These are phyloP conservation scores for Orchesella flavescens DNA, from an alignment of 2,888 invertebrate species.

Conservation along the genomic window DNA sequence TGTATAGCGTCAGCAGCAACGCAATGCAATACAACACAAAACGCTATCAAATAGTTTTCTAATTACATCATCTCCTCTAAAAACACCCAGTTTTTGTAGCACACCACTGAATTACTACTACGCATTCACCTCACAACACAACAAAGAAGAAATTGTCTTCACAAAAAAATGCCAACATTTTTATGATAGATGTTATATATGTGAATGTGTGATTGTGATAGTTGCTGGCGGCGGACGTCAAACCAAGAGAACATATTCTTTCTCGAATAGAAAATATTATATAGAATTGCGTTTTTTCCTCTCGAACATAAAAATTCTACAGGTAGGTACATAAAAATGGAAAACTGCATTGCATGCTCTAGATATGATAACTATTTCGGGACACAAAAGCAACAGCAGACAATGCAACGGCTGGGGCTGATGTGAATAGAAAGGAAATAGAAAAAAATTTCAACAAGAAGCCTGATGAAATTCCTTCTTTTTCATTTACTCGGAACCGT, in stretches of 20 bases:
- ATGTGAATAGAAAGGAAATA: conserved; percentile 19
- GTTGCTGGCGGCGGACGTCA: too few relatives aligned
- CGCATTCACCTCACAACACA: background rate
- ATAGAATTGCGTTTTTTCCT: background rate
- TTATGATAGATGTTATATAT: conserved; percentile 39
- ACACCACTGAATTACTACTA: background rate
- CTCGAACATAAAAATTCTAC: conserved; percentile 21
- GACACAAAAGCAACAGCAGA: conserved; percentile 14
- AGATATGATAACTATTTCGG: background rate
- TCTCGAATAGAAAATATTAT: conserved; percentile 24
- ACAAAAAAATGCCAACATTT: background rate
- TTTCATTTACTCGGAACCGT: background rate
- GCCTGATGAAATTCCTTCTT: conserved; percentile 6
- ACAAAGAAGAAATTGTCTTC: background rate
- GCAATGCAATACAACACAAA: too few relatives aligned
- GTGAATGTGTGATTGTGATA: too few relatives aligned
- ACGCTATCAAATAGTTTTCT: conserved; percentile 29
- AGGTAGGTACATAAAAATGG: conserved; percentile 37
- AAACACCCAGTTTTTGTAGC: background rate
- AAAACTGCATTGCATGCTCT: background rate
- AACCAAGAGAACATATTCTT: conserved; percentile 2
- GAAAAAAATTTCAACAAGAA: conserved; percentile 27
- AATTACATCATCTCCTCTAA: conserved; percentile 47
- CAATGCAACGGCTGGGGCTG: conserved; percentile 17
- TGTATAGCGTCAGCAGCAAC: too few relatives aligned